Evolutionary conservation across 2,113 vertebrate species (phyloP).

Genomic region (Acrocephalus arundinaceus): DNA sequence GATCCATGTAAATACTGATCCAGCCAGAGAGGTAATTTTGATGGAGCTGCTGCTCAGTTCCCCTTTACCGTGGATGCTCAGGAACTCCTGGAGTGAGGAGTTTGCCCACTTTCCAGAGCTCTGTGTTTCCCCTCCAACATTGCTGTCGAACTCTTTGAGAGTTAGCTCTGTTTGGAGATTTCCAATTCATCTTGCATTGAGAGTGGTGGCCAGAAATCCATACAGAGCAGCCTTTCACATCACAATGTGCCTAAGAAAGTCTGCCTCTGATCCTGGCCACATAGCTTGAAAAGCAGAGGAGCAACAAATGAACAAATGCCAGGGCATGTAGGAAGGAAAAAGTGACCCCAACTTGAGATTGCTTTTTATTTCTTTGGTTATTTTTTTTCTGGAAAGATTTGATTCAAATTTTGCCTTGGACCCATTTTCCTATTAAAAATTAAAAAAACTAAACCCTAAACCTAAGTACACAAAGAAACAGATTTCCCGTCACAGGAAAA

Average conservation of each 20-base stretch:
- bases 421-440: slow-evolving; percentile 19
- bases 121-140: background rate
- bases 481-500: slow-evolving; percentile 56
- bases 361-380: background rate
- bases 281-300: slow-evolving; percentile 48
- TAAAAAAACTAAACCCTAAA: background rate
- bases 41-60: background rate
- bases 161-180: background rate
- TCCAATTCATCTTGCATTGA: background rate
- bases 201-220: slow-evolving; percentile 6
- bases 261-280: slow-evolving; percentile 6
- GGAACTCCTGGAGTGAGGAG: background rate
- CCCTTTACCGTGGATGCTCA: background rate
- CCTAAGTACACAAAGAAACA: slow-evolving; percentile 25
- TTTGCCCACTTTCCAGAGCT: background rate
- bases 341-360: slow-evolving; percentile 11
- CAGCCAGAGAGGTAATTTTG: background rate
- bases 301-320: slow-evolving; percentile 21
- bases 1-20: background rate
- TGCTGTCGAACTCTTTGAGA: background rate
- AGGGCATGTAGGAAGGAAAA: slow-evolving; percentile 51
- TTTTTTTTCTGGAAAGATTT: background rate
- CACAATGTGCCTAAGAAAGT: slow-evolving; percentile 22
- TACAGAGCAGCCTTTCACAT: slow-evolving; percentile 28
- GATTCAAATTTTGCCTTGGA: slow-evolving; percentile 43